Evolutionary conservation across 2,888 invertebrate genomes (phyloP).

Genomic region (Calameuta pallipes): DNA sequence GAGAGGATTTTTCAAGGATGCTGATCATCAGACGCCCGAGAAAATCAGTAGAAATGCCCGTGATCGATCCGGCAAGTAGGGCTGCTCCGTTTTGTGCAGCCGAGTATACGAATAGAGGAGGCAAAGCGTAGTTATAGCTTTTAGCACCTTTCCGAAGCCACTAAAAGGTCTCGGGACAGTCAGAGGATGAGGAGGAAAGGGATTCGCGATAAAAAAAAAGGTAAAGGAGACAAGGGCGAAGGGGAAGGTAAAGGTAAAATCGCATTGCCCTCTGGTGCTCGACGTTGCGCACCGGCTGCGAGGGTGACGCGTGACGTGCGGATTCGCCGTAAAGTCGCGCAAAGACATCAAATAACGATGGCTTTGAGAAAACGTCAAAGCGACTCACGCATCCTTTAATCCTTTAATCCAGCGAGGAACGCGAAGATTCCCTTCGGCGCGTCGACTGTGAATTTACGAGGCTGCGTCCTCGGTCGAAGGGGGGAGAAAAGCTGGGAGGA

Average conservation of each 20-base stretch:
- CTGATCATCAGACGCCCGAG: no score
- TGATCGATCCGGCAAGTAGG: no score
- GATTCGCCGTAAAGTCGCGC: background rate
- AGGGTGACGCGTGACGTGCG: conserved; percentile 9
- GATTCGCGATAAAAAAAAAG: background rate
- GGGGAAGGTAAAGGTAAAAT: background rate
- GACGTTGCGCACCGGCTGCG: conserved; percentile 1
- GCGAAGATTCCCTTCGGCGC: conserved; percentile 29
- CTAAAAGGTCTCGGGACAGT: background rate
- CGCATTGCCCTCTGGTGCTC: background rate
- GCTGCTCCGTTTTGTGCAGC: no score
- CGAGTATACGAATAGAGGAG: no score
- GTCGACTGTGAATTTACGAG: conserved; percentile 42
- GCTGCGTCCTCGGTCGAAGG: conserved; percentile 15
- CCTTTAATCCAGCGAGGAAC: conserved; percentile 39
- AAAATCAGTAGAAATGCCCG: no score
- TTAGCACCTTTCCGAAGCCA: background rate
- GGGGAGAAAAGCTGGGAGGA: background rate
- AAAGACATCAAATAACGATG: background rate
- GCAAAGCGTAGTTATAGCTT: background rate
- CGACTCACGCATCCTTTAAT: conserved; percentile 42
- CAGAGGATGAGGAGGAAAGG: no score
- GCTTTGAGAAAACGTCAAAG: conserved; percentile 31
- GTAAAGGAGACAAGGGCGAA: background rate
- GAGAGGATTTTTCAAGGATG: no score